Conservation (phyloP, 2,797 vertebrate genomes). For the Cossypha heuglini region DNA sequence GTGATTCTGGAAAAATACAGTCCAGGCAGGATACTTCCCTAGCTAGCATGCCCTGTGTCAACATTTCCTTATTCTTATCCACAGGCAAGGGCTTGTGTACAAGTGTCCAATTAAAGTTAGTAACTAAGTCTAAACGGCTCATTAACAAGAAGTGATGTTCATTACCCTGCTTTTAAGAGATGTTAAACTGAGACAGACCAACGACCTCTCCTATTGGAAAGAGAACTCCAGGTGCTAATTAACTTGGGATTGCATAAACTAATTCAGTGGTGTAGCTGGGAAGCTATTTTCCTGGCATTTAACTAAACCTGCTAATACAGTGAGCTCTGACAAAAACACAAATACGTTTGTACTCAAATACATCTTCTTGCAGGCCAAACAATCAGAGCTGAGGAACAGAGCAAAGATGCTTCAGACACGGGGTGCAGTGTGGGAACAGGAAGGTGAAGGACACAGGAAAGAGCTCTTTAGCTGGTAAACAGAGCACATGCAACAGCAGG, state of each 20-base stretch:
- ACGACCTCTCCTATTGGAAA: background rate
- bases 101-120: background rate
- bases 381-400: background rate
- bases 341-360: background rate
- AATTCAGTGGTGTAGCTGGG: background rate
- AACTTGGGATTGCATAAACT: background rate
- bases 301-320: background rate
- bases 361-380: background rate
- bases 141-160: background rate
- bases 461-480: conserved; percentile 37
- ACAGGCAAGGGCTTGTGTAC: background rate
- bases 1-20: background rate
- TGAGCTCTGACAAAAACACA: background rate
- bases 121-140: background rate
- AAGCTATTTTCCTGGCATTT: background rate
- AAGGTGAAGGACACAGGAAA: conserved; percentile 39
- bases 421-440: conserved; percentile 13
- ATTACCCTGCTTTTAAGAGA: conserved; percentile 3
- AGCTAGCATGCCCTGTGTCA: background rate
- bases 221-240: conserved; percentile 11
- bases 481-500: conserved; percentile 9
- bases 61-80: background rate
- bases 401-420: background rate
- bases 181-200: background rate
- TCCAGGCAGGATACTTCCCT: background rate